Evolutionary conservation across 2,113 vertebrate species (phyloP), one percentile per base, ranked within the genome.

Genomic region (Aphyosemion australe): DNA sequence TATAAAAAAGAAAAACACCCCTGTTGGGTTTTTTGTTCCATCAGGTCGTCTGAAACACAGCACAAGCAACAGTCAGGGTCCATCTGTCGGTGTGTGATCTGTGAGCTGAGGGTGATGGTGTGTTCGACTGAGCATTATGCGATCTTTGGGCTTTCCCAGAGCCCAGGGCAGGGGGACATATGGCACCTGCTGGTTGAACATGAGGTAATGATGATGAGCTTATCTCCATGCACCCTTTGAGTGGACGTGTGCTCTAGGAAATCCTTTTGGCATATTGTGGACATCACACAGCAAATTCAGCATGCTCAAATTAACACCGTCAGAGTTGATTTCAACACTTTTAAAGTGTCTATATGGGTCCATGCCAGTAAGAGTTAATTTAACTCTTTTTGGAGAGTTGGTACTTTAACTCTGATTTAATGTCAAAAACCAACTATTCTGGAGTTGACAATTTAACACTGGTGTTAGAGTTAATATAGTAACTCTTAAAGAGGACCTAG

Each of bases 141-240:
- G 79, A 88, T 87, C 84, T 84, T 76, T 75, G 75, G 78, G 87
- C 68, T 69, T 64, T 64, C 61, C 45, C 76, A 13, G 69, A 61
- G 69, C 84, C 80, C 77, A 72, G 42, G 80, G 83, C 65, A 53
- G 47, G 52, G 48, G 37, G 67, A 83, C 89, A 89, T 85, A 90
- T 84, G 88, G 88, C 84, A 84, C 84, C 87, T 87, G 85, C 88
- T 89, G 80, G 83, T 76, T 73, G 60, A 89, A 88, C 87, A 87
- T 86, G 87, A 76, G 87, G 67, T 79, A 65, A 79, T 39, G 74
- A 63, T 55, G 72, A 60, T 61, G 74, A 78, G 83, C 57, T 37
- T 62, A 64, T 75, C 66, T 73, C 71, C 76, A 52, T 18, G 32
- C 66, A 57, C 51, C 55, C 47, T 51, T 42, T 42, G 34, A 41